phyloP scores from a whole-genome alignment of 2,797 vertebrate genomes.

The Gobio occitaniae region DNA sequence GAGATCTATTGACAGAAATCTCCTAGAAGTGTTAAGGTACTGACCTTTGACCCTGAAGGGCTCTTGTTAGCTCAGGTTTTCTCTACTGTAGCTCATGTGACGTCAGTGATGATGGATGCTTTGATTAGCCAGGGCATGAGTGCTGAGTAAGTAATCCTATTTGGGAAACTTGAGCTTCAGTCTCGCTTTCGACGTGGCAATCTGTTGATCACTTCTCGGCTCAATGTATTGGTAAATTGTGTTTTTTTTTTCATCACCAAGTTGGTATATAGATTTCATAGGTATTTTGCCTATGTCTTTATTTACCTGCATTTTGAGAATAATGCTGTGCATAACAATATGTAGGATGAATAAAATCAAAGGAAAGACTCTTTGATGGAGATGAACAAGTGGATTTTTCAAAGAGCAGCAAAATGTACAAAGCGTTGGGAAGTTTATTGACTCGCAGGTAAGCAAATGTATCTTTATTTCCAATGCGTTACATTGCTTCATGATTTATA shows the following conservation, averaged over 20 bases:
- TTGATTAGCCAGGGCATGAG: constrained; percentile 64
- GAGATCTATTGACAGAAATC: background rate
- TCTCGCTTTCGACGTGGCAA: constrained; percentile 61
- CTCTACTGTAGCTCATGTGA: constrained; percentile 56
- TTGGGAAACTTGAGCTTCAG: constrained; percentile 67
- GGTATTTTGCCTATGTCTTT: background rate
- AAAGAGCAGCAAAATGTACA: constrained; percentile 63
- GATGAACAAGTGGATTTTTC: constrained; percentile 49
- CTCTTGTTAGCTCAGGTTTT: constrained; percentile 10
- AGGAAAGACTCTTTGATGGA: constrained; percentile 39
- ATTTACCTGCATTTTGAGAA: background rate
- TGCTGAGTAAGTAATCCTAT: constrained; percentile 80
- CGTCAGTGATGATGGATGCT: constrained; percentile 45
- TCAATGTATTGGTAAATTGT: constrained; percentile 54
- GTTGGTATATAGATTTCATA: background rate
- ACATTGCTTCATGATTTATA: background rate
- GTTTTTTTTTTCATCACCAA: background rate
- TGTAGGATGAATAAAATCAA: constrained; percentile 5
- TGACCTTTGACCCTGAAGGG: background rate
- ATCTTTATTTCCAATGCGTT: background rate
- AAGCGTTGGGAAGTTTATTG: background rate
- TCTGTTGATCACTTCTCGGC: constrained; percentile 65
- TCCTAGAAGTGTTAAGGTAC: background rate
- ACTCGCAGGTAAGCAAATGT: constrained; percentile 39
- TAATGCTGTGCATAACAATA: constrained; percentile 1